Conservation (phyloP, 2,797 vertebrate genomes). For the Aeoliscus strigatus region DNA sequence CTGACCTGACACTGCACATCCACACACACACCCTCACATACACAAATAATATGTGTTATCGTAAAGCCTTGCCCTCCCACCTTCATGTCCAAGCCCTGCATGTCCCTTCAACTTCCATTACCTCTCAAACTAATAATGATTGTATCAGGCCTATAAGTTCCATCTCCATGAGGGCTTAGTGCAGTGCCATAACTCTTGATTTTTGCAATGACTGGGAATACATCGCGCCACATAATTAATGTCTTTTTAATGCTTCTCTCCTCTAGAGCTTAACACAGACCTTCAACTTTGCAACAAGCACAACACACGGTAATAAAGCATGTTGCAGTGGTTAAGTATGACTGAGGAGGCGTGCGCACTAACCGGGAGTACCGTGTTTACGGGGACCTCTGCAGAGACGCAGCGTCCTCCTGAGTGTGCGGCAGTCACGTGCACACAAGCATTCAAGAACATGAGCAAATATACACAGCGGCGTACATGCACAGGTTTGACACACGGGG, state of each 20-base stretch:
- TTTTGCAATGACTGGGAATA: slow-evolving; percentile 65
- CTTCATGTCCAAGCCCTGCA: slow-evolving; percentile 47
- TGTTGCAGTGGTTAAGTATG: slow-evolving; percentile 63
- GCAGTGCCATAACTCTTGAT: slow-evolving; percentile 67
- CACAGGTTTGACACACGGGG: slow-evolving; percentile 10
- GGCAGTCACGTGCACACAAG: slow-evolving; percentile 14
- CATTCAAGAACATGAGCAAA: slow-evolving; percentile 20
- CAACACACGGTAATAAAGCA: slow-evolving; percentile 50
- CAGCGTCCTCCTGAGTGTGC: slow-evolving; percentile 12
- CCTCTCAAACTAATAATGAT: slow-evolving; percentile 70
- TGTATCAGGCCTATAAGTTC: slow-evolving; percentile 65
- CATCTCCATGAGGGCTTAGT: slow-evolving; percentile 62
- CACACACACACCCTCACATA: not conserved
- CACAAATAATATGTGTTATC: slow-evolving; percentile 13
- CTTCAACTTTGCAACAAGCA: slow-evolving; percentile 66
- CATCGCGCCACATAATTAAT: slow-evolving; percentile 69
- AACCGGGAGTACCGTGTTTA: slow-evolving; percentile 43
- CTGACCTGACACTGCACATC: slow-evolving; percentile 26
- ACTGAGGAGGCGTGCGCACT: slow-evolving; percentile 52
- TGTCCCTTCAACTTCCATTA: slow-evolving; percentile 69
- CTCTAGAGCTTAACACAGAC: slow-evolving; percentile 67
- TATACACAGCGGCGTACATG: slow-evolving; percentile 16
- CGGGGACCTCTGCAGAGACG: slow-evolving; percentile 29
- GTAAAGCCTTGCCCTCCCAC: slow-evolving; percentile 46
- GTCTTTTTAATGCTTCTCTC: slow-evolving; percentile 76